A percentile compares a stretch with the other conserved stretches of the same genome.
These are phyloP conservation scores for Cacajao melanocephalus DNA, from an alignment of 2,797 vertebrate species.

Conservation along the genomic window DNA sequence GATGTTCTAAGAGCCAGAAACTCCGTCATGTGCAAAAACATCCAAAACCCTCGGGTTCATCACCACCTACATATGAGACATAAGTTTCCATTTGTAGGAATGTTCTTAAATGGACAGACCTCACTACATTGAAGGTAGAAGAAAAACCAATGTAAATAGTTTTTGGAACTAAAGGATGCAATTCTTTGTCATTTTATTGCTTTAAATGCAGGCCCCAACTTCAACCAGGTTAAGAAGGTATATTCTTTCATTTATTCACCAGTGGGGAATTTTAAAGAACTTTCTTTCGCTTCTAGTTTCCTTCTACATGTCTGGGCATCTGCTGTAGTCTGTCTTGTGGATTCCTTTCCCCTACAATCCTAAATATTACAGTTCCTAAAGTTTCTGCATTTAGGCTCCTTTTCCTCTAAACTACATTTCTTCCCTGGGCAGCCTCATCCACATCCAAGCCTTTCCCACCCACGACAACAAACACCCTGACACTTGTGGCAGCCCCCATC, in stretches of 20 bases:
- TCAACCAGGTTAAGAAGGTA: neutral
- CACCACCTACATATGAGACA: neutral
- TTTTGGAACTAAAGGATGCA: neutral
- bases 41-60: neutral
- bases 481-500: neutral
- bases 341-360: neutral
- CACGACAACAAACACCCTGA: neutral
- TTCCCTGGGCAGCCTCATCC: neutral
- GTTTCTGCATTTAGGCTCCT: neutral
- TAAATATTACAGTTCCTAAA: neutral
- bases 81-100: neutral
- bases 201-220: neutral
- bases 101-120: neutral
- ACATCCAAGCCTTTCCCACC: neutral
- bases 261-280: conserved; percentile 2
- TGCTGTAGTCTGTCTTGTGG: neutral
- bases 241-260: neutral
- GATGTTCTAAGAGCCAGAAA: conserved; percentile 5
- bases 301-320: neutral
- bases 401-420: neutral
- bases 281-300: neutral
- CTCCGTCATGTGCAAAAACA: neutral
- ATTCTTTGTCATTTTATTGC: neutral
- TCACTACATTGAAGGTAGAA: neutral
- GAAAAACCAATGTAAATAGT: neutral